These are phyloP conservation scores for Philaenus spumarius DNA, from an alignment of 1,140 invertebrate genomes.

Conservation along the genomic window DNA sequence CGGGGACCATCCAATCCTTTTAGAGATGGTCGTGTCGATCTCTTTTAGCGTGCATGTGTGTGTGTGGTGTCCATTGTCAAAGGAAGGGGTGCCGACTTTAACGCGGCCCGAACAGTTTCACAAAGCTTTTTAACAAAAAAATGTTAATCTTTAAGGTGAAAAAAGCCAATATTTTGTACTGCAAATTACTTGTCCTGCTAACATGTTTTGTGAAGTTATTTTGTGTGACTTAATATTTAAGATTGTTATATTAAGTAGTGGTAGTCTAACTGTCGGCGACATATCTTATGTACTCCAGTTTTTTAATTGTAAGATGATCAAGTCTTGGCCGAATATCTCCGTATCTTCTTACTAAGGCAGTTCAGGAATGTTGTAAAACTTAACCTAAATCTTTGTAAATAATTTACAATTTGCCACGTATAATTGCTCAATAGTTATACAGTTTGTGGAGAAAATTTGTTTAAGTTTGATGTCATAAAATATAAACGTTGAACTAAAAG, in stretches of 20 bases:
- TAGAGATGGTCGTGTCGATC: constrained; percentile 13
- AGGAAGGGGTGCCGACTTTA: not conserved
- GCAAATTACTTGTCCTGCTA: constrained; percentile 12
- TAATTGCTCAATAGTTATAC: too few species aligned
- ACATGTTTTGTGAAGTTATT: constrained; percentile 17
- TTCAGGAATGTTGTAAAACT: not conserved
- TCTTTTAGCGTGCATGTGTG: constrained; percentile 15
- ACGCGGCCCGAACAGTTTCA: not conserved
- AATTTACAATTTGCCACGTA: too few species aligned
- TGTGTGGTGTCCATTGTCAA: constrained; percentile 5
- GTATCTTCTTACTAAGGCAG: not conserved
- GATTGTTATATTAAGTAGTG: constrained; percentile 16
- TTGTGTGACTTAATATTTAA: constrained; percentile 21
- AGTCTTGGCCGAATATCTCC: constrained; percentile 1
- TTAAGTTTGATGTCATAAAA: too few species aligned
- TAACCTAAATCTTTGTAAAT: too few species aligned
- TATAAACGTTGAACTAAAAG: too few species aligned
- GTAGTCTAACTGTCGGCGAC: constrained; percentile 22
- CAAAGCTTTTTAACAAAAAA: constrained; percentile 17
- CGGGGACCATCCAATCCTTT: constrained; percentile 10
- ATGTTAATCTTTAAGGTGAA: constrained; percentile 9
- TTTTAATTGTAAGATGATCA: constrained; percentile 4
- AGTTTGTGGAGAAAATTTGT: too few species aligned
- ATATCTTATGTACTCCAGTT: constrained; percentile 21
- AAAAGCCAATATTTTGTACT: constrained; percentile 15